Conservation (phyloP, 2,113 vertebrate genomes). For the Melierax canorus region DNA sequence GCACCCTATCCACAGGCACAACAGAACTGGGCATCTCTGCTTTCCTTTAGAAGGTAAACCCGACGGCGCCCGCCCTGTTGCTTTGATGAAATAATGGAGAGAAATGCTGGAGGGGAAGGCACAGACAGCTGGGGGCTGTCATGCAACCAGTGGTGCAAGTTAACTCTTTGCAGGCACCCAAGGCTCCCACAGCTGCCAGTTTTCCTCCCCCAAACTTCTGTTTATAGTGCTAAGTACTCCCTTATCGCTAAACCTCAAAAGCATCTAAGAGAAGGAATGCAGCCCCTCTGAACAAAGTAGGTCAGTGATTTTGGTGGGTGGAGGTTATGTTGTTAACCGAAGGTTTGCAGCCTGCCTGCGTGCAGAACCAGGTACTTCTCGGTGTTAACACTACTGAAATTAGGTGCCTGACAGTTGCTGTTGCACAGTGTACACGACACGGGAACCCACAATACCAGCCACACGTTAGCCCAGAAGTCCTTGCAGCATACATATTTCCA, state of each 20-base stretch:
- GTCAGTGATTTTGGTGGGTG: neutral
- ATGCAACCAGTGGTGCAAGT: constrained; percentile 3
- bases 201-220: neutral
- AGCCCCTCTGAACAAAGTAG: neutral
- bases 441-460: neutral
- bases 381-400: neutral
- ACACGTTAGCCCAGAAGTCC: neutral
- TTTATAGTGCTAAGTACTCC: neutral
- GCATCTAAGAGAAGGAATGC: neutral
- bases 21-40: too few species aligned
- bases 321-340: neutral
- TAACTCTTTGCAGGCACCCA: constrained; percentile 34
- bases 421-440: too few species aligned
- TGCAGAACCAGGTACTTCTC: neutral
- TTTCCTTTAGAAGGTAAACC: too few species aligned
- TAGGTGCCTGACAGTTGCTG: neutral
- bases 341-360: neutral
- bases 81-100: constrained; percentile 62
- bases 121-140: constrained; percentile 44
- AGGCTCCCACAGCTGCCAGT: neutral
- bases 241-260: neutral
- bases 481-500: neutral
- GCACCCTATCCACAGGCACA: too few species aligned
- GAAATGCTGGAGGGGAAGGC: constrained; percentile 34
- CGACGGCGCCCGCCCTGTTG: too few species aligned